Evolutionary conservation across 2,797 vertebrate genomes (phyloP).

Genomic region (Oceanodroma leucorhoa): DNA sequence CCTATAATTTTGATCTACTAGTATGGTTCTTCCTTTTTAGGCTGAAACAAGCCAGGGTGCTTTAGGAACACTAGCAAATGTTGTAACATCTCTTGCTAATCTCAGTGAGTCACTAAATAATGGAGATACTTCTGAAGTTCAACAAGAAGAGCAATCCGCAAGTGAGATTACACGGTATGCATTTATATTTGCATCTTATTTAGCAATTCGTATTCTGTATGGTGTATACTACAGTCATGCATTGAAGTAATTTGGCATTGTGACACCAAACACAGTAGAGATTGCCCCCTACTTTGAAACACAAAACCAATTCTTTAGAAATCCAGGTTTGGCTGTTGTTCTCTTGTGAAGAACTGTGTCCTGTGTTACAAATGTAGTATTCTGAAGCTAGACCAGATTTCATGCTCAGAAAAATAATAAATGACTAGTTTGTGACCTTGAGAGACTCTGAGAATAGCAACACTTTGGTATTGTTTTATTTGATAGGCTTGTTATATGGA

Average conservation of each 20-base stretch:
- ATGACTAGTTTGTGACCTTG: neutral
- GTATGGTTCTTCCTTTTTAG: slow-evolving; percentile 68
- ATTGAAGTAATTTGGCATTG: neutral
- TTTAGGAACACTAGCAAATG: slow-evolving; percentile 94
- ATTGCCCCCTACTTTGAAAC: neutral
- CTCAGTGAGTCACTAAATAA: slow-evolving; percentile 91
- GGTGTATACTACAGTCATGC: neutral
- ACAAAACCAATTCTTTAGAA: neutral
- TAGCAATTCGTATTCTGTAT: neutral
- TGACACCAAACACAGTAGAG: neutral
- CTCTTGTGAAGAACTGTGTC: neutral
- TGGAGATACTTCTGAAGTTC: slow-evolving; percentile 86
- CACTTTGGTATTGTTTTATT: neutral
- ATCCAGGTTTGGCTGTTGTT: neutral
- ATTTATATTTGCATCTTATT: neutral
- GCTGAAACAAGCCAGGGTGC: slow-evolving; percentile 90
- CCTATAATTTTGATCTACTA: neutral
- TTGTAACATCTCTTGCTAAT: slow-evolving; percentile 94
- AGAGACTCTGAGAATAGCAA: neutral
- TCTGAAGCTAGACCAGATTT: neutral
- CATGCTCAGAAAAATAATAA: neutral
- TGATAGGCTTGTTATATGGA: neutral
- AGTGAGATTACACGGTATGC: slow-evolving; percentile 94
- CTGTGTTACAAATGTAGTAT: neutral
- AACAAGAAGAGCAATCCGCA: slow-evolving; percentile 89